Evolutionary conservation across 2,888 invertebrate genomes (phyloP).

Genomic region (Conistra vaccinii): DNA sequence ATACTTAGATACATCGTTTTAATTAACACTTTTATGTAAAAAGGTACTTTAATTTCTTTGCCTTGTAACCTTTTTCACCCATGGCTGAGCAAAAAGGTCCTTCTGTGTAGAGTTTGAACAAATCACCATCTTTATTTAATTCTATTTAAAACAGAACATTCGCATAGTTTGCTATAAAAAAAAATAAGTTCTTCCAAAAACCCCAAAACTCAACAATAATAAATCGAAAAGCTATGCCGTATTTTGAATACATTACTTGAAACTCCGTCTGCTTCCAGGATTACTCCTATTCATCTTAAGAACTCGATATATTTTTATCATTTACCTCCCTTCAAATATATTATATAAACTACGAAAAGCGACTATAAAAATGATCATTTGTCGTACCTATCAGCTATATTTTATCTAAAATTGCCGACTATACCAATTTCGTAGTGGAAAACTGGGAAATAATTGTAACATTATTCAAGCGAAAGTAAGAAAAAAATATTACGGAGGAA

Average conservation of each 20-base stretch:
- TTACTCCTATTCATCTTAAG: constrained; percentile 1
- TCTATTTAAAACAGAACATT: background rate
- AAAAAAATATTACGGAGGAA: background rate
- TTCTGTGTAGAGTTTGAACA: too few species aligned
- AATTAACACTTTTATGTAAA: constrained; percentile 7
- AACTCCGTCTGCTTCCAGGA: background rate
- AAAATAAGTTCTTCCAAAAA: background rate
- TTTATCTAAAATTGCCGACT: constrained; percentile 33
- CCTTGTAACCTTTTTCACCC: background rate
- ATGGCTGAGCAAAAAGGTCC: background rate
- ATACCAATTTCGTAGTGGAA: constrained; percentile 26
- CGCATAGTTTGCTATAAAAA: background rate
- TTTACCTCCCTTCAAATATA: constrained; percentile 5
- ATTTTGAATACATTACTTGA: background rate
- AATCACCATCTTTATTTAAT: background rate
- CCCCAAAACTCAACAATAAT: background rate
- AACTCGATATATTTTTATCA: background rate
- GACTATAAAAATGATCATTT: constrained; percentile 26
- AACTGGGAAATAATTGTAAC: constrained; percentile 22
- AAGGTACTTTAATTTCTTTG: background rate
- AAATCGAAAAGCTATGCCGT: background rate
- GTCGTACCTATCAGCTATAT: constrained; percentile 24
- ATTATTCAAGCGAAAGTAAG: constrained; percentile 18
- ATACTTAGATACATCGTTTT: background rate
- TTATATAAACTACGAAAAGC: constrained; percentile 8